Evolutionary conservation across 2,113 vertebrate species (phyloP).

Genomic region (Periophthalmodon schlosseri): DNA sequence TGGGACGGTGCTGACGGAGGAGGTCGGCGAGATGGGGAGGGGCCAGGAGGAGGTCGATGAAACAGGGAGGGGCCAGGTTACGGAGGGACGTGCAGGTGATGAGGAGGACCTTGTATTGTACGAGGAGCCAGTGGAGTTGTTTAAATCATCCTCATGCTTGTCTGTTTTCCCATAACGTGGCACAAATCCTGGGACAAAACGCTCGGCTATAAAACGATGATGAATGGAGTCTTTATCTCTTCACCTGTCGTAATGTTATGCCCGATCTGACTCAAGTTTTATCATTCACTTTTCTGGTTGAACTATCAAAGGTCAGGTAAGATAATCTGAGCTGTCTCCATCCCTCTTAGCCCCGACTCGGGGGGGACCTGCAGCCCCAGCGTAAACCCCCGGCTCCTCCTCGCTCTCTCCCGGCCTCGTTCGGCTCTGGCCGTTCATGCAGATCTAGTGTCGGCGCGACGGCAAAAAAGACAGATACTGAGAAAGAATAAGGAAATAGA

Average conservation of each 20-base stretch:
- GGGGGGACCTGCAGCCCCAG: constrained; percentile 52
- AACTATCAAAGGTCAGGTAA: neutral
- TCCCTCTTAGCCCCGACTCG: constrained; percentile 45
- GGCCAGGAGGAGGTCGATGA: too few relatives aligned
- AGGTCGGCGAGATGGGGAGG: too few relatives aligned
- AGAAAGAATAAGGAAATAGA: constrained; percentile 40
- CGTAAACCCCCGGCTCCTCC: constrained; percentile 61
- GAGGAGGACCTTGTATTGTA: too few relatives aligned
- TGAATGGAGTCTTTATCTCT: neutral
- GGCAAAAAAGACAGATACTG: constrained; percentile 50
- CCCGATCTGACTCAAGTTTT: neutral
- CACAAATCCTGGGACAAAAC: neutral
- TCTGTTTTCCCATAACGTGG: neutral
- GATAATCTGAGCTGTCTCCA: constrained; percentile 18
- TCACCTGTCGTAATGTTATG: neutral
- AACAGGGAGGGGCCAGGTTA: too few relatives aligned
- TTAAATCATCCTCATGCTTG: neutral
- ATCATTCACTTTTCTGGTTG: neutral
- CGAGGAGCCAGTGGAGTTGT: too few relatives aligned
- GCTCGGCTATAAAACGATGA: neutral
- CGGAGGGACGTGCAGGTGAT: too few relatives aligned
- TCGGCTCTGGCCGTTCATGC: constrained; percentile 21
- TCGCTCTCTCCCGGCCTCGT: constrained; percentile 24
- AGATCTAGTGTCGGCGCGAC: constrained; percentile 12
- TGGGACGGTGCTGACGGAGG: too few relatives aligned